These are phyloP conservation scores for Melanogrammus aeglefinus DNA, from an alignment of 2,797 vertebrate species.

Conservation along the genomic window DNA sequence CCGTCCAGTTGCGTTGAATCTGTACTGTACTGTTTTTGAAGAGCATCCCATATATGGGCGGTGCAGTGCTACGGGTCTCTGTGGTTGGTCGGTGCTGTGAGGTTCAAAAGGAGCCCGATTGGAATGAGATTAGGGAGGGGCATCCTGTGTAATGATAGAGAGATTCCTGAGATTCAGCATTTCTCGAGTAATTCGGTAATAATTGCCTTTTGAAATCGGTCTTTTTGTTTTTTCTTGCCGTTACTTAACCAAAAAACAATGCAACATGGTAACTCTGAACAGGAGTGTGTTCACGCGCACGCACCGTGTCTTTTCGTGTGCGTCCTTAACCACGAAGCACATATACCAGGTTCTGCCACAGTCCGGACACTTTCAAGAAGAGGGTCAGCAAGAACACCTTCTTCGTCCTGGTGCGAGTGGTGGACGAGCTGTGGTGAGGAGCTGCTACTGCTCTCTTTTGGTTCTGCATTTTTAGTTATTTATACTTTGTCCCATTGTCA, in stretches of 20 bases:
- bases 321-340: constrained; percentile 82
- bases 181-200: not conserved
- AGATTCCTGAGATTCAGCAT: not conserved
- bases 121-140: not conserved
- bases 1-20: not conserved
- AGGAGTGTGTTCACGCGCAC: not conserved
- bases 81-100: not conserved
- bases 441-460: not conserved
- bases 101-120: not conserved
- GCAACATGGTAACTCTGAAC: not conserved
- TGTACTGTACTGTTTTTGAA: not conserved
- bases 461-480: too few species aligned
- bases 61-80: not conserved
- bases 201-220: not conserved
- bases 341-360: constrained; percentile 95
- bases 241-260: not conserved
- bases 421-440: constrained; percentile 97
- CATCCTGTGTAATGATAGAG: not conserved
- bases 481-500: too few species aligned
- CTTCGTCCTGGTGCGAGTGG: constrained; percentile 95
- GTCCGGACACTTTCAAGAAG: constrained; percentile 94
- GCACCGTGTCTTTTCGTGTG: constrained; percentile 9
- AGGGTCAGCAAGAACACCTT: constrained; percentile 98
- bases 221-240: not conserved
- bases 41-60: not conserved